A percentile compares a stretch with the other conserved stretches of the same genome.
These are phyloP conservation scores for Cardiocondyla obscurior DNA, from an alignment of 1,140 invertebrate genomes.

Conservation along the genomic window DNA sequence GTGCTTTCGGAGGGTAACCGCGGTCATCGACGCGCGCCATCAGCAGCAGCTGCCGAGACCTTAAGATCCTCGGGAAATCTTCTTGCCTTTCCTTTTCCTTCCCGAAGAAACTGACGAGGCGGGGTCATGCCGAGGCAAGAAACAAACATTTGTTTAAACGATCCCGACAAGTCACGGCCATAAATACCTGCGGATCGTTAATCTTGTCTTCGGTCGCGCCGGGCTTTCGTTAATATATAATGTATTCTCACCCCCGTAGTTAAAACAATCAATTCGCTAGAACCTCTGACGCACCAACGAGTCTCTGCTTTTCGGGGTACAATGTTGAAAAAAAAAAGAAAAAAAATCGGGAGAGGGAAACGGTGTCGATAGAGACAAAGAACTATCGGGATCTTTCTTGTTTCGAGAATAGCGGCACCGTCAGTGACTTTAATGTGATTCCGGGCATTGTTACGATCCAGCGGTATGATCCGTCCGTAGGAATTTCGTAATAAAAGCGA, in stretches of 20 bases:
- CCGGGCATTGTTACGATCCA: slow-evolving; percentile 2
- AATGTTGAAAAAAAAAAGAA: neutral
- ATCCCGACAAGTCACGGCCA: slow-evolving; percentile 72
- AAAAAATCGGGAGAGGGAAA: neutral
- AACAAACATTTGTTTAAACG: slow-evolving; percentile 80
- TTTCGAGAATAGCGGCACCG: slow-evolving; percentile 16
- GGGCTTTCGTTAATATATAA: slow-evolving; percentile 76
- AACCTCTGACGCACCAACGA: slow-evolving; percentile 44
- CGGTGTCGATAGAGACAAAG: slow-evolving; percentile 53
- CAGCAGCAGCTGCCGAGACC: slow-evolving; percentile 27
- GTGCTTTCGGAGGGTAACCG: slow-evolving; percentile 33
- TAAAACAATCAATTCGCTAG: slow-evolving; percentile 74
- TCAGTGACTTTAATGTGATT: slow-evolving; percentile 34
- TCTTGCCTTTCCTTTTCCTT: slow-evolving; percentile 24
- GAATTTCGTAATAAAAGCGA: slow-evolving; percentile 30
- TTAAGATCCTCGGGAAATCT: slow-evolving; percentile 37
- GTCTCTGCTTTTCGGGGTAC: neutral
- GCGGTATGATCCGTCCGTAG: neutral
- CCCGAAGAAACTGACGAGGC: slow-evolving; percentile 56
- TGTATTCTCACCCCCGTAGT: slow-evolving; percentile 77
- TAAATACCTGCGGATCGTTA: slow-evolving; percentile 77
- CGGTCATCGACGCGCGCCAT: slow-evolving; percentile 55
- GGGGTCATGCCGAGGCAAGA: slow-evolving; percentile 50
- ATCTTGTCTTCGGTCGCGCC: slow-evolving; percentile 71
- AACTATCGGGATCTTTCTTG: neutral